A percentile compares a stretch with the other conserved stretches of the same genome.
These are phyloP conservation scores for Protaetia brevitarsis DNA, from an alignment of 1,140 invertebrate genomes.

Conservation along the genomic window DNA sequence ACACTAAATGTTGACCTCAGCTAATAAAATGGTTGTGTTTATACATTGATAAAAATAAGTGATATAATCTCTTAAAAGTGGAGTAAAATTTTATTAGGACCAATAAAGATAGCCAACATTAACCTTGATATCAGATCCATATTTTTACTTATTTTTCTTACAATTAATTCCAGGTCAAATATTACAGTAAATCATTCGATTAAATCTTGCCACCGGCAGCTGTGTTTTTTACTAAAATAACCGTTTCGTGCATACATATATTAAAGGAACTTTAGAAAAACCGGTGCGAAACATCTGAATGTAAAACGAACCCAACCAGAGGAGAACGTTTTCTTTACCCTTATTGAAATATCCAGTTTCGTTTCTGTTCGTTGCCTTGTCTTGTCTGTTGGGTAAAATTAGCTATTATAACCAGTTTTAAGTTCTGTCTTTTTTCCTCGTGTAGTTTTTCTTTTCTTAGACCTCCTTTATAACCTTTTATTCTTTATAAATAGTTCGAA, in stretches of 20 bases:
- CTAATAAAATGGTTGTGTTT: conserved; percentile 2
- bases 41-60: conserved; percentile 11
- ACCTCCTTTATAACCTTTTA: conserved; percentile 24
- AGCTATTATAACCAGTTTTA: conserved; percentile 29
- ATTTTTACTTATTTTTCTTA: background rate
- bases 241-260: too few relatives aligned
- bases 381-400: conserved; percentile 24
- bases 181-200: background rate
- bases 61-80: background rate
- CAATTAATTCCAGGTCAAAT: background rate
- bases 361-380: conserved; percentile 22
- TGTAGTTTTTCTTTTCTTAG: background rate
- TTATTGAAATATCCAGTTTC: conserved; percentile 28
- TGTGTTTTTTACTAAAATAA: too few relatives aligned
- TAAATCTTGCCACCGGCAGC: too few relatives aligned
- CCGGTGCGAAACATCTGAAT: background rate
- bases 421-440: conserved; percentile 18
- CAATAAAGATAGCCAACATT: conserved; percentile 6
- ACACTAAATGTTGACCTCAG: background rate
- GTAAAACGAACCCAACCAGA: background rate
- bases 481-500: conserved; percentile 29
- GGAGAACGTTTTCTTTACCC: too few relatives aligned
- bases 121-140: background rate
- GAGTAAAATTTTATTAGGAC: conserved; percentile 8
- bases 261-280: too few relatives aligned